phyloP scores from a whole-genome alignment of 2,113 vertebrate species.

The Rhea americana region DNA sequence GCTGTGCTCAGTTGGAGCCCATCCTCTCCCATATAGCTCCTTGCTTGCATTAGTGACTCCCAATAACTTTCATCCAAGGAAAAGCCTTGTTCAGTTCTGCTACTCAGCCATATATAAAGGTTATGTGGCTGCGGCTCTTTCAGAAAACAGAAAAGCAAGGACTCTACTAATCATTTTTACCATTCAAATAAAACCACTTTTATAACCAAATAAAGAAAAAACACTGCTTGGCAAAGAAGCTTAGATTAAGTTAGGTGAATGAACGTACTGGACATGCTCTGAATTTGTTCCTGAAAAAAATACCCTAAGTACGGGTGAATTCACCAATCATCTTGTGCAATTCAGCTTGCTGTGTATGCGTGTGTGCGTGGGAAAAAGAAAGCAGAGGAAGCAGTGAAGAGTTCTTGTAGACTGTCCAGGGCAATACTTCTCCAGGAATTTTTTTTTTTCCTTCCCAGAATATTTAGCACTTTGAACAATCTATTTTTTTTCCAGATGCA shows the following conservation, averaged over 20 bases:
- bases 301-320: not conserved
- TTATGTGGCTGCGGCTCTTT: not conserved
- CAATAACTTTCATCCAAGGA: not conserved
- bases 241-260: not conserved
- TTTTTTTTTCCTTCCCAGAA: not conserved
- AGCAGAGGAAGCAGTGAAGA: not conserved
- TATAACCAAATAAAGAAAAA: not conserved
- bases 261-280: not conserved
- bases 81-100: not conserved
- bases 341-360: not conserved
- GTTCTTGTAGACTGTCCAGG: not conserved
- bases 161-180: not conserved
- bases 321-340: not conserved
- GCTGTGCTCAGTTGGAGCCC: not conserved
- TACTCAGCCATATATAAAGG: rapidly evolving
- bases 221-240: not conserved
- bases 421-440: not conserved
- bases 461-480: not conserved
- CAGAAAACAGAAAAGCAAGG: not conserved
- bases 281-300: not conserved
- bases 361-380: not conserved
- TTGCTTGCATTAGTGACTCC: not conserved
- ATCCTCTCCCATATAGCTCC: not conserved
- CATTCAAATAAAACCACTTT: not conserved
- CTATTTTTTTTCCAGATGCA: slow-evolving; percentile 35